A percentile compares a stretch with the other conserved stretches of the same genome.
Conservation (phyloP, 1,140 invertebrate species). For the Acromyrmex charruanus region DNA sequence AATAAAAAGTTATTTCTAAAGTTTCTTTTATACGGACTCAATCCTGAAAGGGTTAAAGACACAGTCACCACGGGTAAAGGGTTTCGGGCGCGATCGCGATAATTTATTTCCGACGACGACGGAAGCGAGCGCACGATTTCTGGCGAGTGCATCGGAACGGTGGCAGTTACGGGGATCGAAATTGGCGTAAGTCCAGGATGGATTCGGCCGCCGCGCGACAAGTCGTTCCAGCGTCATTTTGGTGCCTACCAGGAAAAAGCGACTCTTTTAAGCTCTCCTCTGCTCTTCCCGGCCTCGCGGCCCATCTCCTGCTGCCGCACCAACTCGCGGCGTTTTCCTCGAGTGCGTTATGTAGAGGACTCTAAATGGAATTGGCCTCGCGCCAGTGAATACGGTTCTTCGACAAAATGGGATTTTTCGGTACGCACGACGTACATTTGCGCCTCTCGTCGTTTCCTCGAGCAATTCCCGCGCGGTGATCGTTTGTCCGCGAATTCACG, state of each 20-base stretch:
- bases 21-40: background rate
- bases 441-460: conserved; percentile 28
- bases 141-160: conserved; percentile 23
- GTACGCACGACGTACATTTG: conserved; percentile 64
- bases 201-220: conserved; percentile 53
- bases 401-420: conserved; percentile 67
- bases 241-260: conserved; percentile 57
- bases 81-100: background rate
- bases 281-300: conserved; percentile 28
- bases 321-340: conserved; percentile 21
- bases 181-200: conserved; percentile 66
- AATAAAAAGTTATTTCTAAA: background rate
- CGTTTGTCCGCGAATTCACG: conserved; percentile 35
- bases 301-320: background rate
- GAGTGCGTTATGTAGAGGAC: conserved; percentile 68
- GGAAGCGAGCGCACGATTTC: conserved; percentile 56
- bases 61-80: background rate
- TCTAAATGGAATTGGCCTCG: conserved; percentile 75
- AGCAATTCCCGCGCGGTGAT: conserved; percentile 62
- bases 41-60: conserved; percentile 12
- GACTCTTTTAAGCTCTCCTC: conserved; percentile 53
- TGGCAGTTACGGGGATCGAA: conserved; percentile 49
- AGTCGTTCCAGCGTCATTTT: conserved; percentile 57
- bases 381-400: conserved; percentile 74
- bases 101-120: conserved; percentile 57